A percentile compares a stretch with the other conserved stretches of the same genome.
Conservation (phyloP, 2,113 vertebrate species). For the Xiphorhynchus elegans region DNA sequence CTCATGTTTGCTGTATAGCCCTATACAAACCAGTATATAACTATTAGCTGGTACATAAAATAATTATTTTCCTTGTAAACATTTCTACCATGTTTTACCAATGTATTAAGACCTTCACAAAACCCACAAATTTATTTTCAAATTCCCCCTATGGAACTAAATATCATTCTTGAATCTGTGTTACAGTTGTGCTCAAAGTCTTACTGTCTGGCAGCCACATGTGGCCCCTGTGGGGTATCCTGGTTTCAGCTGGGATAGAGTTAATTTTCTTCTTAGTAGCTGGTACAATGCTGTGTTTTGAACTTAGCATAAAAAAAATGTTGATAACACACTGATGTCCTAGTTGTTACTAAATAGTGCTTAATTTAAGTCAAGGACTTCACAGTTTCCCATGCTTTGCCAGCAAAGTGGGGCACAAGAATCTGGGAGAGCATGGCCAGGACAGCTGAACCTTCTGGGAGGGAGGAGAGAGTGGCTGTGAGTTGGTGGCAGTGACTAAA, state of each 20-base stretch:
- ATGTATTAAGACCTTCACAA: neutral
- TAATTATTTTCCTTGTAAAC: neutral
- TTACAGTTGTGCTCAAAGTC: neutral
- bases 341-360: neutral
- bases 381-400: neutral
- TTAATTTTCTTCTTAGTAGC: neutral
- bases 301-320: neutral
- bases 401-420: neutral
- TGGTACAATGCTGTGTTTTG: neutral
- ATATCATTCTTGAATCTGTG: neutral
- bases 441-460: neutral
- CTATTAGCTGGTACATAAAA: neutral
- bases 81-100: neutral
- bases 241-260: neutral
- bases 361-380: neutral
- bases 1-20: neutral
- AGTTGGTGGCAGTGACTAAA: neutral
- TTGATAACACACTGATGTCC: neutral
- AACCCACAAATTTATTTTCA: neutral
- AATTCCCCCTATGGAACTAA: neutral
- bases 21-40: neutral
- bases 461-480: neutral
- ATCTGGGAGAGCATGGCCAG: neutral
- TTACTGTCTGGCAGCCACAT: neutral
- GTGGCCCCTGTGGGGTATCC: neutral